Conservation (phyloP, 2,888 invertebrate species). For the Standfussiana lucernea region DNA sequence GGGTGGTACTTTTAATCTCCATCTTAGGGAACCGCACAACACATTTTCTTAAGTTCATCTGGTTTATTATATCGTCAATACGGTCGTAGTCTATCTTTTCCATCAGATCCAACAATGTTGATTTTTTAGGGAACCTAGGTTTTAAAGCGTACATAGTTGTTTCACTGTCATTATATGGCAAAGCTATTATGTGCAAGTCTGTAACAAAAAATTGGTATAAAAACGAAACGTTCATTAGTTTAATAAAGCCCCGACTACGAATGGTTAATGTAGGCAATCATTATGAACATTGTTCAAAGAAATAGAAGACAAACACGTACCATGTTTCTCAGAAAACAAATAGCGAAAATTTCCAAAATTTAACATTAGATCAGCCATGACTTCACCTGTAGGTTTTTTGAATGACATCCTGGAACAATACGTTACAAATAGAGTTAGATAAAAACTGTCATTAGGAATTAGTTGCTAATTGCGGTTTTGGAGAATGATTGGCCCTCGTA, state of each 20-base stretch:
- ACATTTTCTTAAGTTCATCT: conserved; percentile 85
- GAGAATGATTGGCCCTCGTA: neutral
- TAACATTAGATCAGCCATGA: conserved; percentile 92
- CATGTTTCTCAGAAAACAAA: conserved; percentile 74
- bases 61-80: conserved; percentile 87
- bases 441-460: conserved; percentile 24
- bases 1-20: conserved; percentile 91
- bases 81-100: conserved; percentile 84
- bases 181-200: conserved; percentile 91
- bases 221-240: conserved; percentile 18
- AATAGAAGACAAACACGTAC: conserved; percentile 69
- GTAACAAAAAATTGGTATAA: conserved; percentile 67
- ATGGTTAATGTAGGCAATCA: conserved; percentile 8
- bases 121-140: conserved; percentile 85
- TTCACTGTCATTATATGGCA: conserved; percentile 93
- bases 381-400: conserved; percentile 77
- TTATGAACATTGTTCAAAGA: conserved; percentile 16
- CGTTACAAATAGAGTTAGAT: conserved; percentile 12
- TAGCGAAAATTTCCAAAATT: conserved; percentile 85
- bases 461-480: neutral
- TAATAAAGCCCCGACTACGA: conserved; percentile 2
- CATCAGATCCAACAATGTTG: conserved; percentile 87
- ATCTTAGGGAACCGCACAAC: conserved; percentile 93
- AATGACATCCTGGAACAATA: conserved; percentile 89
- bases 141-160: conserved; percentile 92